phyloP scores from a whole-genome alignment of 2,113 vertebrate species.

The Agelaius tricolor region DNA sequence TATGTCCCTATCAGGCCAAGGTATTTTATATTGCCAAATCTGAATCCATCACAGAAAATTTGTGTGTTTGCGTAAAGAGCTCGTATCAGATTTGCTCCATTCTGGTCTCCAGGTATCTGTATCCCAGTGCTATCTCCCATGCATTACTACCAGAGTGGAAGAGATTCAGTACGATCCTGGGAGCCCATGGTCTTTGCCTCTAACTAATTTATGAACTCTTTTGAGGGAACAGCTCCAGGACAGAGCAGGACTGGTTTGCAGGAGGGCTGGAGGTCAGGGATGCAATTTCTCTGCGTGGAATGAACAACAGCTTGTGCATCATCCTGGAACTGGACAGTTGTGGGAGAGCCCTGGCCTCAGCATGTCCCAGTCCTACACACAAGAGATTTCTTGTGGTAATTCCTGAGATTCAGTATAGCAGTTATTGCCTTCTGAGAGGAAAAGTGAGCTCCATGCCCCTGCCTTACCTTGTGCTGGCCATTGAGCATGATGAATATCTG shows the following conservation, averaged over 20 bases:
- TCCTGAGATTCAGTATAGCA: not conserved
- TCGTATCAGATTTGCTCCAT: not conserved
- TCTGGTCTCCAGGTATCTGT: not conserved
- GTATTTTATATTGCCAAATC: not conserved
- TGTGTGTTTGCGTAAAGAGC: not conserved
- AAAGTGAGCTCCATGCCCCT: not conserved
- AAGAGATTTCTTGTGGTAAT: not conserved
- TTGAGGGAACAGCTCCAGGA: too few species aligned
- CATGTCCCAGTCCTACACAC: not conserved
- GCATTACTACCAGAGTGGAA: not conserved
- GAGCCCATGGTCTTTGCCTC: fast-evolving
- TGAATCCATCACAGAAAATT: fast-evolving
- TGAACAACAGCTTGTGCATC: not conserved
- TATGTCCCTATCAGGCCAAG: not conserved
- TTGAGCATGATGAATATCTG: not conserved
- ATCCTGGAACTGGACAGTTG: not conserved
- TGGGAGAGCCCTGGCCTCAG: not conserved
- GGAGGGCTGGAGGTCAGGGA: not conserved
- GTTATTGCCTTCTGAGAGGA: not conserved
- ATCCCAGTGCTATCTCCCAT: not conserved
- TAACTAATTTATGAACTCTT: not conserved
- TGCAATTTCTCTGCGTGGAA: fast-evolving
- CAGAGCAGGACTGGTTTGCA: not conserved
- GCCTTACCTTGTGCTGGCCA: not conserved
- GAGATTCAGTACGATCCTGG: not conserved